Conservation (phyloP, 64 coral and sea anemone species). For the Pocillopora damicornis region DNA sequence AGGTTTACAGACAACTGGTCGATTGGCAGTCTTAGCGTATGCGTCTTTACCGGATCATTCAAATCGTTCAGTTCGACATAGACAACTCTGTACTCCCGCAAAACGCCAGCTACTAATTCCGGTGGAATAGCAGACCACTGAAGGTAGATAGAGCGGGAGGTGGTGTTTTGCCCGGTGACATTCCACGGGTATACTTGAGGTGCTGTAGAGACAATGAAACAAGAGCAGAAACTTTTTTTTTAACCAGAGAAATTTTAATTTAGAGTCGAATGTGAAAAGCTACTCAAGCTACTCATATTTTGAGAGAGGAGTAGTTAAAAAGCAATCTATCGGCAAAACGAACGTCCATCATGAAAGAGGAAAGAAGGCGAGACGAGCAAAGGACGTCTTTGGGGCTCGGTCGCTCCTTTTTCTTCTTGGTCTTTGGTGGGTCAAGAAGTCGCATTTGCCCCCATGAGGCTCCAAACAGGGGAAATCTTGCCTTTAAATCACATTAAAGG, state of each 20-base stretch:
- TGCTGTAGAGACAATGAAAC: neutral
- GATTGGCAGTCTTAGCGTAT: neutral
- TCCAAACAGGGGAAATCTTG: too few species aligned
- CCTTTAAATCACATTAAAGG: too few species aligned
- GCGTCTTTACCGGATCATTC: neutral
- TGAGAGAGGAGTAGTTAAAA: too few species aligned
- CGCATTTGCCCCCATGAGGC: too few species aligned
- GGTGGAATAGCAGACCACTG: conserved; percentile 46
- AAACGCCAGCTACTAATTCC: conserved; percentile 41
- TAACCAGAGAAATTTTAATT: neutral
- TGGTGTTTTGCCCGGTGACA: conserved; percentile 39
- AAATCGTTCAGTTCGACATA: conserved; percentile 24
- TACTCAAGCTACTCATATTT: neutral
- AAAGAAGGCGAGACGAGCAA: too few species aligned
- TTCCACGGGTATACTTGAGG: conserved; percentile 30
- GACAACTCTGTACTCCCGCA: conserved; percentile 42
- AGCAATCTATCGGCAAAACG: too few species aligned
- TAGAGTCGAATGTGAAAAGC: neutral
- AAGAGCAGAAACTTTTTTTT: neutral
- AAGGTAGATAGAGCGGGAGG: conserved; percentile 40
- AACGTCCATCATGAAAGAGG: too few species aligned
- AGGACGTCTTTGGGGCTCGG: too few species aligned
- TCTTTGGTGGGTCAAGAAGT: too few species aligned
- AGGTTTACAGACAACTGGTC: conserved; percentile 22
- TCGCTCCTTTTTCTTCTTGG: too few species aligned